Base-by-base conservation (phyloP, 1,140 invertebrate species). In the Drosophila albomicans region DNA sequence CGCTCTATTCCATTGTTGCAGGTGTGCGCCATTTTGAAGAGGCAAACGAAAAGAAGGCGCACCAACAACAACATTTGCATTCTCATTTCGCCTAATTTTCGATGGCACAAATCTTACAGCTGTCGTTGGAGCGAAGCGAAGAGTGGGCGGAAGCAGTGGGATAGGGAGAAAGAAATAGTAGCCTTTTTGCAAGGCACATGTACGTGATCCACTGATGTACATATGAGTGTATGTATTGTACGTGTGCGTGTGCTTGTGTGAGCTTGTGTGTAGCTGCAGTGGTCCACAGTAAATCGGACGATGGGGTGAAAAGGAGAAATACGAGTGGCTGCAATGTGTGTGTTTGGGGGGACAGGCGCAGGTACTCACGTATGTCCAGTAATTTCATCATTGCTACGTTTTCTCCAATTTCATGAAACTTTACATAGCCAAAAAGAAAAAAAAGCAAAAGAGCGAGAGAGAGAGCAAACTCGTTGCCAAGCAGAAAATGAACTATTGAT, bases 311-410 rank as follows among this genome's bases (percentile, higher is more conserved):
- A 54, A 6, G 51, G 25, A 56, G 30, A 15, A 35, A 35, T 46
- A 38, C 5, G 13, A 30, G 13, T 25, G 35, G 35, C 35, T 38
- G 35, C 35, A 38, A 10, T 38, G 35, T 38, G 7, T 32, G 30
- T 32, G 30, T 5, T 32, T 1, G 30, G 7, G 5, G 30, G 30
- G 30, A 32, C 5, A 41, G 61, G 30, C 41, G 28, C 35, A 32
- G 49, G 45, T 32, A 57, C 59, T 56, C 71, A 64, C 69, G 58
- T 82, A 88, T 75, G 84, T 88, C 81, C 85, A 84, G 85, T 84
- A 88, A 84, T 88, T 88, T 89, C 85, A 88, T 88, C 84, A 89
- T 84, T 84, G 75, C 80, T 84, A 84, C 67, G 84, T 87, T 89
- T 88, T 84, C 85, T 87, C 80, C 84, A 72, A 88, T 89, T 88